Evolutionary conservation across 64 coral and sea anemone genomes (phyloP).

Genomic region (Pocillopora damicornis): DNA sequence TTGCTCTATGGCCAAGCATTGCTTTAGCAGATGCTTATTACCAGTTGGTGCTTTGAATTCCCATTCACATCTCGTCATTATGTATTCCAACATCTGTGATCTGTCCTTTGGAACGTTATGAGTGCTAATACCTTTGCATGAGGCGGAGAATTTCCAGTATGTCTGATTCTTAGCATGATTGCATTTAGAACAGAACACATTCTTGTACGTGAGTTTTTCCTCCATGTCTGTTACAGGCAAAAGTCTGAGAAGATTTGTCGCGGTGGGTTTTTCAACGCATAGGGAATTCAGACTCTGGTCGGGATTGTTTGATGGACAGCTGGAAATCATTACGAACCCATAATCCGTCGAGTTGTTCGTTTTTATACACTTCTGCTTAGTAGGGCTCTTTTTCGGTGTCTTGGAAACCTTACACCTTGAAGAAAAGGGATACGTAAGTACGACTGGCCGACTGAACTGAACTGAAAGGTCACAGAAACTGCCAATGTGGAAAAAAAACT

Average conservation of each 20-base stretch:
- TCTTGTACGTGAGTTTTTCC: constrained; percentile 7
- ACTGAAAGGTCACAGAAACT: no score
- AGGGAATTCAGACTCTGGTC: background rate
- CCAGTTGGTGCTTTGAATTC: background rate
- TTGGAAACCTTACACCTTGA: background rate
- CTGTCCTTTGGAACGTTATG: background rate
- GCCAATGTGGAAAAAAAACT: no score
- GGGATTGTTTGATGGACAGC: background rate
- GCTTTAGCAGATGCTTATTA: background rate
- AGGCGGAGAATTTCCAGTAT: constrained; percentile 28
- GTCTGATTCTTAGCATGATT: background rate
- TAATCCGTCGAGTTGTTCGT: background rate
- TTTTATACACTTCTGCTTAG: background rate
- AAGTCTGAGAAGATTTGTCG: background rate
- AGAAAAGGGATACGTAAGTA: no score
- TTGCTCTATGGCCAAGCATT: background rate
- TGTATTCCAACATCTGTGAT: background rate
- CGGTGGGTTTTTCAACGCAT: background rate
- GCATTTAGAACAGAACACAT: constrained; percentile 33
- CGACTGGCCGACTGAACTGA: no score
- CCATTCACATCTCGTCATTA: background rate
- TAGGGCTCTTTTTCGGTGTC: background rate
- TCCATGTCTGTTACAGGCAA: constrained; percentile 22
- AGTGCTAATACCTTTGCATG: background rate
- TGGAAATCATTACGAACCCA: constrained; percentile 13